Percentiles rank a stretch among this genome's conserved stretches.
phyloP scores from a whole-genome alignment of 2,113 vertebrate species.

The Colistium nudipinnis region DNA sequence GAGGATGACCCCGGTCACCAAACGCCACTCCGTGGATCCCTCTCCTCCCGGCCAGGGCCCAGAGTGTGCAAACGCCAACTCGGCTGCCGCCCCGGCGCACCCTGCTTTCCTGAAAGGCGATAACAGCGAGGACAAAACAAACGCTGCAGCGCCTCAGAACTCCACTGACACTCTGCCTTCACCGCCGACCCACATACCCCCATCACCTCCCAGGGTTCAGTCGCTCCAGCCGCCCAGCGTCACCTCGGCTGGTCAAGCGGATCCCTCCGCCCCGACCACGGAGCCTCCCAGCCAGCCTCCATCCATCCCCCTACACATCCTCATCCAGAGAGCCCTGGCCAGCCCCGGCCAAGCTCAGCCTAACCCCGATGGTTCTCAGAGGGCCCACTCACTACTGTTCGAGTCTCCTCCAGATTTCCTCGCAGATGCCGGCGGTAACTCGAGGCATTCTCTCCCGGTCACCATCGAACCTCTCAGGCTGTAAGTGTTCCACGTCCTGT shows the following conservation, averaged over 20 bases:
- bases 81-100: constrained; percentile 35
- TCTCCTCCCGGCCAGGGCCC: constrained; percentile 46
- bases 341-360: constrained; percentile 82
- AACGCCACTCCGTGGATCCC: constrained; percentile 64
- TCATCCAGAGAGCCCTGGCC: constrained; percentile 90
- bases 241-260: constrained; percentile 9
- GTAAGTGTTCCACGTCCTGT: constrained; percentile 82
- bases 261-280: constrained; percentile 68
- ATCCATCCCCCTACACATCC: constrained; percentile 88
- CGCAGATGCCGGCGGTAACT: constrained; percentile 40
- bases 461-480: constrained; percentile 95
- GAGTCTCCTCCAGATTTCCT: constrained; percentile 81
- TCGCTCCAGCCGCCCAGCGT: constrained; percentile 22
- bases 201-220: constrained; percentile 67
- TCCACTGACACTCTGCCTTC: constrained; percentile 4
- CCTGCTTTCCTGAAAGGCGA: constrained; percentile 35
- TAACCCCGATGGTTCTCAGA: constrained; percentile 82
- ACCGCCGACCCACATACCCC: constrained; percentile 77
- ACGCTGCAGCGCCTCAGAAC: not conserved
- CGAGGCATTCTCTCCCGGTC: constrained; percentile 87
- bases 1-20: constrained; percentile 83
- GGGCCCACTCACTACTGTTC: constrained; percentile 92
- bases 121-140: constrained; percentile 15
- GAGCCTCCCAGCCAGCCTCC: constrained; percentile 81
- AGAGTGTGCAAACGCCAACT: constrained; percentile 28